Base-by-base conservation (phyloP, 2,888 invertebrate species). In the Suillia variegata region DNA sequence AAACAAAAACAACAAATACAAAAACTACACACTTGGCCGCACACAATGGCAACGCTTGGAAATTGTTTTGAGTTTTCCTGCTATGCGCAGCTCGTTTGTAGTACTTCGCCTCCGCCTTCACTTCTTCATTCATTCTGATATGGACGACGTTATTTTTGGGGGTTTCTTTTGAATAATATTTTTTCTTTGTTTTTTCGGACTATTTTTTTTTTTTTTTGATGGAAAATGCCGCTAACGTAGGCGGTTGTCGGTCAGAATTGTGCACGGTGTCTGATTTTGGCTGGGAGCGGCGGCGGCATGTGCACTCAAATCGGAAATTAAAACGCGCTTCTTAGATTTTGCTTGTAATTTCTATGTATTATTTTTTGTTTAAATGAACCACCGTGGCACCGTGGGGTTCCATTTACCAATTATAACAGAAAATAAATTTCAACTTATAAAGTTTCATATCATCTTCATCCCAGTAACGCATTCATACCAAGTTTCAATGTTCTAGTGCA, bases 21-120 rank as follows among this genome's bases (percentile, higher is more conserved):
- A 56, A 53, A 58, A 62, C 56, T 59, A 53, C 33, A 62, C 56
- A 56, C 62, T 56, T 51, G 45, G 56, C 31, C 56, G 62, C 54
- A 62, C 62, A 62, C 58, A 53, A 53, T 47, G 20, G 18, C n/a
- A 22, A n/a, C n/a, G n/a, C n/a, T n/a, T 21, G 49, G 58, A 54
- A 58, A 52, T 56, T 48, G 24, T n/a, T n/a, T n/a, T 47, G 38
- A 21, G 18, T 51, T 45, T 55, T 42, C 22, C 31, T 31, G 18
- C 33, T 17, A 26, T 50, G 10, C 50, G 4, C 24, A 4, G 26
- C 10, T 15, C 31, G 8, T 17, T 33, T n/a, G n/a, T n/a, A n/a
- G n/a, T n/a, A n/a, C n/a, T n/a, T n/a, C n/a, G n/a, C 12, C 6
- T 51, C 33, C 33, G 13, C 33, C 20, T 33, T 18, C 31, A n/a